phyloP scores from a whole-genome alignment of 2,113 vertebrate genomes.

The Ranitomeya imitator region DNA sequence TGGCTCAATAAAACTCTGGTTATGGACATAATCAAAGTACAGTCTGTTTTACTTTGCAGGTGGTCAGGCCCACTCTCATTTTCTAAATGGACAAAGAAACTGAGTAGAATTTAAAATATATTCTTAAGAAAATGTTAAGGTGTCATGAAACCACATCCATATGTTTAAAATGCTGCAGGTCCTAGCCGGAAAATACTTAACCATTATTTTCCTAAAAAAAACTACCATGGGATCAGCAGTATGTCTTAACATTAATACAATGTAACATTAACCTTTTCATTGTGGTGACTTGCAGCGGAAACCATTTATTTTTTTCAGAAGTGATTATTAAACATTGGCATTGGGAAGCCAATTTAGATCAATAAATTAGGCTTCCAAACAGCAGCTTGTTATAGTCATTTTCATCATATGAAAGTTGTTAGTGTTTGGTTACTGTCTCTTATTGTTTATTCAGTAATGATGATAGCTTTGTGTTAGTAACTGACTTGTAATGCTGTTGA shows the following conservation, averaged over 20 bases:
- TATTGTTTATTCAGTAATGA: no score
- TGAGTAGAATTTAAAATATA: conserved; percentile 1
- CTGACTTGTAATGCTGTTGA: no score
- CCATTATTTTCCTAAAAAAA: not conserved
- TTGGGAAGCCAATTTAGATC: no score
- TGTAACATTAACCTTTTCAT: not conserved
- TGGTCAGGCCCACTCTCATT: conserved; percentile 23
- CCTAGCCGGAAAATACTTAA: not conserved
- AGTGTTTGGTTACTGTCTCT: no score
- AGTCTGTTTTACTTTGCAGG: conserved; percentile 26
- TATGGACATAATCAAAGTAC: conserved; percentile 35
- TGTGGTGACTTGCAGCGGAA: not conserved
- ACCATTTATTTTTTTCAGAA: not conserved
- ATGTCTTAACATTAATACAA: not conserved
- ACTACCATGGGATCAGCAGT: not conserved
- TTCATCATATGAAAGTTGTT: no score
- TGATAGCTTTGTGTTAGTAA: no score
- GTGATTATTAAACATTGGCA: not conserved
- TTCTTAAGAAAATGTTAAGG: not conserved
- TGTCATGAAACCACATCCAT: not conserved
- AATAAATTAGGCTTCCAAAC: no score
- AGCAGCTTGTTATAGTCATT: no score
- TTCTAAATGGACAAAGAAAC: not conserved
- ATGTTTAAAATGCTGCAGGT: not conserved
- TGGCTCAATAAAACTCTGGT: conserved; percentile 15